Conservation (phyloP, 92 coral and sea anemone species). For the Umimayanthus kanabou region DNA sequence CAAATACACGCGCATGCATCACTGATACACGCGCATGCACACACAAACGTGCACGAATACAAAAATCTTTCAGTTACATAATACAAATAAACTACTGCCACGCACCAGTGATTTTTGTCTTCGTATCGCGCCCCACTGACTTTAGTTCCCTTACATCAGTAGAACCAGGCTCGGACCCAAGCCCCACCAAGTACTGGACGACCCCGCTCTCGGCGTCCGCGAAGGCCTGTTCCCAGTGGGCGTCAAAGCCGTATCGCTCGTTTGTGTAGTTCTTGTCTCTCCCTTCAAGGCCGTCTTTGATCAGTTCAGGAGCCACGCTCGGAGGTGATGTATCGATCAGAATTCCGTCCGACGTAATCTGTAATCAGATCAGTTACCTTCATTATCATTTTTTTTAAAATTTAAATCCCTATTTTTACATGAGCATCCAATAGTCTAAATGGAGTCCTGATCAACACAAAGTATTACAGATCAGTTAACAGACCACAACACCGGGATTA, state of each 20-base stretch:
- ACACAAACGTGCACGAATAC: not conserved
- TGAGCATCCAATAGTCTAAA: too few species aligned
- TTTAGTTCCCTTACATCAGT: conserved; percentile 61
- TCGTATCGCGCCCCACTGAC: conserved; percentile 65
- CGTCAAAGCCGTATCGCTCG: conserved; percentile 73
- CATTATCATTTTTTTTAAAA: too few species aligned
- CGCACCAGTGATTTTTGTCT: conserved; percentile 43
- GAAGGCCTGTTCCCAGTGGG: conserved; percentile 97
- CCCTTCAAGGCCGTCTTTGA: conserved; percentile 83
- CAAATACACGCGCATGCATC: not conserved
- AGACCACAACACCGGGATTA: too few species aligned
- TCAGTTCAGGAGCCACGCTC: conserved; percentile 69
- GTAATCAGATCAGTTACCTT: not conserved
- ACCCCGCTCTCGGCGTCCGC: conserved; percentile 92
- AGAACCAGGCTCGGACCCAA: conserved; percentile 79
- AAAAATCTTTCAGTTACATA: not conserved
- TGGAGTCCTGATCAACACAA: too few species aligned
- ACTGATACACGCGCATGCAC: not conserved
- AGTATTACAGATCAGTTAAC: too few species aligned
- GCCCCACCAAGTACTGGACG: conserved; percentile 81
- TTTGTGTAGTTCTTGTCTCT: conserved; percentile 76
- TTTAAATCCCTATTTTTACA: too few species aligned
- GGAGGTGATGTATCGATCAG: conserved; percentile 88
- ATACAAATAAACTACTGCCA: not conserved
- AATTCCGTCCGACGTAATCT: conserved; percentile 87